phyloP scores from a whole-genome alignment of 1,140 invertebrate genomes.

The Bombus huntii region DNA sequence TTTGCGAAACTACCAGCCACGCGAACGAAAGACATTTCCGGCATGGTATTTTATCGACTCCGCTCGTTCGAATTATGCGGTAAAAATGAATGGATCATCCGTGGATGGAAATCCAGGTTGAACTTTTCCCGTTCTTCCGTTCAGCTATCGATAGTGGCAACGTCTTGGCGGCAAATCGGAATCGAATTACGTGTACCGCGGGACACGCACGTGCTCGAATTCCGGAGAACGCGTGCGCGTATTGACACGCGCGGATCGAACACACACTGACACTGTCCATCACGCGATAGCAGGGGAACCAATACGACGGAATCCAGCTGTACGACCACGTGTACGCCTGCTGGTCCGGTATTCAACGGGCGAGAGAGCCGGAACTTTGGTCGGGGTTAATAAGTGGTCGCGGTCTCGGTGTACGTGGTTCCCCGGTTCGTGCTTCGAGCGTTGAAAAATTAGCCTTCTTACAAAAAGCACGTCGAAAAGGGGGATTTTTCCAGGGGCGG shows the following conservation, averaged over 20 bases:
- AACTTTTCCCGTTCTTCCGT: not conserved
- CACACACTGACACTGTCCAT: constrained; percentile 62
- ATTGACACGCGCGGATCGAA: constrained; percentile 69
- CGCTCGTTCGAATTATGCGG: not conserved
- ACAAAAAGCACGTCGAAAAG: constrained; percentile 66
- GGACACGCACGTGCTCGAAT: constrained; percentile 59
- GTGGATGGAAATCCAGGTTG: not conserved
- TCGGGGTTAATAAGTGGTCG: constrained; percentile 66
- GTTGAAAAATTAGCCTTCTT: constrained; percentile 73
- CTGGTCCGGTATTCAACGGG: not conserved
- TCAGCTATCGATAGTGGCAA: not conserved
- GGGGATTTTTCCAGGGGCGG: constrained; percentile 47
- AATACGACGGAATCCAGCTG: constrained; percentile 57
- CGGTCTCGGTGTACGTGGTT: constrained; percentile 39
- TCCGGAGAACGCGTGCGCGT: constrained; percentile 66
- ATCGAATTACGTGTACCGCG: not conserved
- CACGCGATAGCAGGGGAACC: constrained; percentile 46
- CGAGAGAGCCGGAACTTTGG: not conserved
- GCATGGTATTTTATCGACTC: not conserved
- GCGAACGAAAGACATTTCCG: not conserved
- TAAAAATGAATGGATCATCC: not conserved
- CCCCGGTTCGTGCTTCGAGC: constrained; percentile 48
- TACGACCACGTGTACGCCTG: constrained; percentile 51
- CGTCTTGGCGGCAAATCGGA: constrained; percentile 35
- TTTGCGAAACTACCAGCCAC: not conserved